phyloP scores from a whole-genome alignment of 2,797 vertebrate species.

The Tarsius wallacei region DNA sequence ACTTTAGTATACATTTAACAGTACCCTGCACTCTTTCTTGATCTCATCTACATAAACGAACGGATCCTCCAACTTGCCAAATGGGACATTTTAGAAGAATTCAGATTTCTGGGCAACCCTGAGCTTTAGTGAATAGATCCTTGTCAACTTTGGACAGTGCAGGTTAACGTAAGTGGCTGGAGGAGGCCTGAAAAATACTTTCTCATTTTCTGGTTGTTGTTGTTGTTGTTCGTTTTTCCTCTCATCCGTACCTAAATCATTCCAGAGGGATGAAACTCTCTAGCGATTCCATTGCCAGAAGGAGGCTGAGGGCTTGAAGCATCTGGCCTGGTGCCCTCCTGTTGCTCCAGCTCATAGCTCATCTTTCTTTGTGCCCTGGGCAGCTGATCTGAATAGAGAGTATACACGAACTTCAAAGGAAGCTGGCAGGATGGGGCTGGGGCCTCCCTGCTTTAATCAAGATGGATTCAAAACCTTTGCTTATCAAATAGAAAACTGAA shows the following conservation, averaged over 20 bases:
- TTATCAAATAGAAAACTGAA: constrained; percentile 83
- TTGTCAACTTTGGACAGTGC: not conserved
- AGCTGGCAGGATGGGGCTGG: constrained; percentile 73
- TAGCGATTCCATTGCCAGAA: constrained; percentile 60
- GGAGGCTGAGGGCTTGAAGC: constrained; percentile 67
- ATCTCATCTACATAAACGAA: not conserved
- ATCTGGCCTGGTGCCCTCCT: constrained; percentile 79
- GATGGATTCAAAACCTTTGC: constrained; percentile 76
- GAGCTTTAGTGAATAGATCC: not conserved
- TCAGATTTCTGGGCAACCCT: not conserved
- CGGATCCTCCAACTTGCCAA: not conserved
- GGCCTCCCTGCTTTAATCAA: constrained; percentile 83
- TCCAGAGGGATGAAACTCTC: constrained; percentile 64
- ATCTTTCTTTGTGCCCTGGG: constrained; percentile 80
- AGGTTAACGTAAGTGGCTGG: not conserved
- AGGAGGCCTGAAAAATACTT: constrained; percentile 26
- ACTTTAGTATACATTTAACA: not conserved
- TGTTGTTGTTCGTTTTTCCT: not conserved
- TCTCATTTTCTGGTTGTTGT: constrained; percentile 17
- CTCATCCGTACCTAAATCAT: constrained; percentile 56
- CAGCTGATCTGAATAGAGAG: constrained; percentile 80
- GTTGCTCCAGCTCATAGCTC: constrained; percentile 84
- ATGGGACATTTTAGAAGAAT: constrained; percentile 1
- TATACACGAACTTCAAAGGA: constrained; percentile 80
- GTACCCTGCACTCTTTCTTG: not conserved